phyloP scores from a whole-genome alignment of 2,888 invertebrate genomes.

The Plutella xylostella region DNA sequence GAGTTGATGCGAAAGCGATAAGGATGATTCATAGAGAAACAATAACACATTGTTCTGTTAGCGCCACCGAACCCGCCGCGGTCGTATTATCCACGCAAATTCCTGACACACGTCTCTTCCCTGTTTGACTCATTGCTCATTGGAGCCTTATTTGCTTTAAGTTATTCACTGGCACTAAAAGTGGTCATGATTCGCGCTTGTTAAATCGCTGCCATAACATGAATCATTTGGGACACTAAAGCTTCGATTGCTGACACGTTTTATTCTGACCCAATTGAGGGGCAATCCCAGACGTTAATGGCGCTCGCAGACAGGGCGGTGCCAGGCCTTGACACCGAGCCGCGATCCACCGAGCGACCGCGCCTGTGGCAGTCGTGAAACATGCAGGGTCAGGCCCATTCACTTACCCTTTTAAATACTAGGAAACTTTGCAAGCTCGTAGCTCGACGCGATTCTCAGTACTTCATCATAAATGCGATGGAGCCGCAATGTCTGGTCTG shows the following conservation, averaged over 20 bases:
- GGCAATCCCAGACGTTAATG: conserved; percentile 19
- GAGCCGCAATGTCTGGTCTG: conserved; percentile 5
- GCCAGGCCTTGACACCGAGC: conserved; percentile 39
- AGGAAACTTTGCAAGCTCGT: too few relatives aligned
- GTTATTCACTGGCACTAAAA: too few relatives aligned
- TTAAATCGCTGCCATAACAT: too few relatives aligned
- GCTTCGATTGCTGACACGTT: not conserved
- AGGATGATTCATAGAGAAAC: conserved; percentile 25
- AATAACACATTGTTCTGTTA: conserved; percentile 22
- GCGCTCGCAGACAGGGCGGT: conserved; percentile 35
- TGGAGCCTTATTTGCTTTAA: too few relatives aligned
- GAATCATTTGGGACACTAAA: not conserved
- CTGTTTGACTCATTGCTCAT: conserved; percentile 32
- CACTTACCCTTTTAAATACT: too few relatives aligned
- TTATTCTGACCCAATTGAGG: conserved; percentile 19
- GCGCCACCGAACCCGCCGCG: conserved; percentile 18
- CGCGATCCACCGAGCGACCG: too few relatives aligned
- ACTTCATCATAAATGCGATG: too few relatives aligned
- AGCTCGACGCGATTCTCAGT: too few relatives aligned
- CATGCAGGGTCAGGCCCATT: too few relatives aligned
- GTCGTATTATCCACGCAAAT: conserved; percentile 3
- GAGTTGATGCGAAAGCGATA: conserved; percentile 39
- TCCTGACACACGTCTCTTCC: conserved; percentile 22
- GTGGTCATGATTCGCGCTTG: too few relatives aligned
- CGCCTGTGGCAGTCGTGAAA: too few relatives aligned